A percentile compares a stretch with the other conserved stretches of the same genome.
Evolutionary conservation across 2,113 vertebrate species (phyloP).

Genomic region (Gracilinanus agilis): DNA sequence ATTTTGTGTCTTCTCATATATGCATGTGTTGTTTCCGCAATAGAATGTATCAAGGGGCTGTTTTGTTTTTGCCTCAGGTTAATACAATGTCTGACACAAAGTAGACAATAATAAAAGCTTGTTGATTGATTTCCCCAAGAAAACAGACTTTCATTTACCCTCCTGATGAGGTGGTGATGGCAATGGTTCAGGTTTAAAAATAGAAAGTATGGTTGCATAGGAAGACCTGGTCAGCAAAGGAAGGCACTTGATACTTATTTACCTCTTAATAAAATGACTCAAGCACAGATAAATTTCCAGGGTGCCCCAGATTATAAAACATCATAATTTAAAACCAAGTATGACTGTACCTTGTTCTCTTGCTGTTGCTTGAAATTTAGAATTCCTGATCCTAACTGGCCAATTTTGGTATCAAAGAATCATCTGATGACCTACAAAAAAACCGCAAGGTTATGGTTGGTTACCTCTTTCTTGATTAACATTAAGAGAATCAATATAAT

Average conservation of each 20-base stretch:
- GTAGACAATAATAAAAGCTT: neutral
- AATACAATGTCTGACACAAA: neutral
- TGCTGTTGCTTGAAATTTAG: slow-evolving; percentile 82
- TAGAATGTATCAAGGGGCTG: neutral
- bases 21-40: neutral
- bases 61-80: neutral
- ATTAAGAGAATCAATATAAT: neutral
- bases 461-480: slow-evolving; percentile 26
- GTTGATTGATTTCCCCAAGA: neutral
- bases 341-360: slow-evolving; percentile 58
- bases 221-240: neutral
- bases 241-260: slow-evolving; percentile 1
- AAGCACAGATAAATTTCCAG: slow-evolving; percentile 4
- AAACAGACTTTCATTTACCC: neutral
- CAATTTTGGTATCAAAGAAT: slow-evolving; percentile 80
- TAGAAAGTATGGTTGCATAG: neutral
- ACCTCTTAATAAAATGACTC: slow-evolving; percentile 13
- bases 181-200: neutral
- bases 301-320: slow-evolving; percentile 2
- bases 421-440: slow-evolving; percentile 85
- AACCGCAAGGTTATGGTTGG: neutral
- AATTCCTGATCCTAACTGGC: slow-evolving; percentile 81
- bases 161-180: neutral
- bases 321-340: neutral
- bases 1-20: neutral